Conservation (phyloP, 2,888 invertebrate species). For the Eilema sororculum region DNA sequence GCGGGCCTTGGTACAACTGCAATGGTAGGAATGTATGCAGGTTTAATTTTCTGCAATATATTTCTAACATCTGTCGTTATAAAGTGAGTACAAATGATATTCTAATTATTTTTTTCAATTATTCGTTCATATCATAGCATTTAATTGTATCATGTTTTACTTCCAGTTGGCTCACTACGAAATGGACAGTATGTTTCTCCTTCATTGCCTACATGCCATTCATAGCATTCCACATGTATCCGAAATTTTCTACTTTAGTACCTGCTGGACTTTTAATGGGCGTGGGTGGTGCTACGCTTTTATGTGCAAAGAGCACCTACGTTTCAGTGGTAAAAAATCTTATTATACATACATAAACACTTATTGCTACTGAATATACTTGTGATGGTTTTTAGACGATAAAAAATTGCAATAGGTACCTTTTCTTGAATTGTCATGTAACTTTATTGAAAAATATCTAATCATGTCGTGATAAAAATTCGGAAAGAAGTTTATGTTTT, state of each 20-base stretch:
- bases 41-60: conserved; percentile 81
- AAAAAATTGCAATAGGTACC: too few species aligned
- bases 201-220: conserved; percentile 89
- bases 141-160: not conserved
- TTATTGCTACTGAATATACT: too few species aligned
- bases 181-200: conserved; percentile 89
- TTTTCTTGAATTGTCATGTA: too few species aligned
- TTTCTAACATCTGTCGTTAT: conserved; percentile 81
- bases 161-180: conserved; percentile 67
- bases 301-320: conserved; percentile 91
- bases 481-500: too few species aligned
- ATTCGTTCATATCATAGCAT: not conserved
- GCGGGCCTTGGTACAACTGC: conserved; percentile 83
- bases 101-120: not conserved
- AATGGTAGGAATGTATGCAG: conserved; percentile 81
- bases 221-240: conserved; percentile 89
- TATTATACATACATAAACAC: not conserved
- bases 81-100: conserved; percentile 67
- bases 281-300: conserved; percentile 88
- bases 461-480: too few species aligned
- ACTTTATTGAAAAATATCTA: too few species aligned
- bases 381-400: too few species aligned
- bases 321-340: conserved; percentile 84
- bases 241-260: conserved; percentile 88
- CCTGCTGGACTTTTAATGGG: conserved; percentile 89